A percentile compares a stretch with the other conserved stretches of the same genome.
Evolutionary conservation across 2,797 vertebrate genomes (phyloP).

Genomic region (Limosa lapponica): DNA sequence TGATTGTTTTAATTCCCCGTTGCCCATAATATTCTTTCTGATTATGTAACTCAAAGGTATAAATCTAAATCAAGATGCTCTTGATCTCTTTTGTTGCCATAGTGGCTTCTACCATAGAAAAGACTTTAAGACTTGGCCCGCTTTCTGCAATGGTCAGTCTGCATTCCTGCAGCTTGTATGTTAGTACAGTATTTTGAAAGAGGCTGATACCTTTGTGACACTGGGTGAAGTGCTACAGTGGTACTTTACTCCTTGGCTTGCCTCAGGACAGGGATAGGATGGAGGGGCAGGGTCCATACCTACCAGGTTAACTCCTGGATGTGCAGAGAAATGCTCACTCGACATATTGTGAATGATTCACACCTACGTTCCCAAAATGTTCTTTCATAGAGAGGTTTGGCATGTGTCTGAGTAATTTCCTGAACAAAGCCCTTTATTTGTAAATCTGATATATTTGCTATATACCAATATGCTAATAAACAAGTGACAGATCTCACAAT

Average conservation of each 20-base stretch:
- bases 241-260: not conserved
- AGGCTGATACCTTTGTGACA: not conserved
- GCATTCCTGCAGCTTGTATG: not conserved
- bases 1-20: not conserved
- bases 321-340: not conserved
- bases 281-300: not conserved
- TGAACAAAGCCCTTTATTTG: not conserved
- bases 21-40: not conserved
- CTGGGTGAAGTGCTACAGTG: not conserved
- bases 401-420: not conserved
- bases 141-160: not conserved
- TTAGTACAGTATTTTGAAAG: not conserved
- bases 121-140: not conserved
- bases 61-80: not conserved
- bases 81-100: not conserved
- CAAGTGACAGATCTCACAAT: constrained; percentile 13
- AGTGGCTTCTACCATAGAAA: not conserved
- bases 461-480: not conserved
- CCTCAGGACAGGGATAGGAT: not conserved
- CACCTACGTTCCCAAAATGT: not conserved
- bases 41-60: not conserved
- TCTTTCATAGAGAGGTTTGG: not conserved
- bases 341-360: not conserved
- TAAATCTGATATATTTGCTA: not conserved
- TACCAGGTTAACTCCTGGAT: not conserved